Conservation (phyloP, 2,888 invertebrate genomes). For the Chrysina gloriosa region DNA sequence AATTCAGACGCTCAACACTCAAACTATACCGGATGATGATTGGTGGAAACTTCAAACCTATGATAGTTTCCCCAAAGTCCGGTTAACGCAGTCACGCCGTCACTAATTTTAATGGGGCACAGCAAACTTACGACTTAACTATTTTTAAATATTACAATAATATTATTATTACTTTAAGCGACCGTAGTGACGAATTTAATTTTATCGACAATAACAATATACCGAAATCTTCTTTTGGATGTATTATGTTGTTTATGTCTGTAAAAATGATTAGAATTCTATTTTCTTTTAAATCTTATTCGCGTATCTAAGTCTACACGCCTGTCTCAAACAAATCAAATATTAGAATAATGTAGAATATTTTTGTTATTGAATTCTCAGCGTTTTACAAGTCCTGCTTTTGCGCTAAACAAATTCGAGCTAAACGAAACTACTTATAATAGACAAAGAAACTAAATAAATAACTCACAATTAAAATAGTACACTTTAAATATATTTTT, state of each 20-base stretch:
- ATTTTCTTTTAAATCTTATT: conserved; percentile 25
- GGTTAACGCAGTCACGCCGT: conserved; percentile 57
- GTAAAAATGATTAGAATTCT: conserved; percentile 33
- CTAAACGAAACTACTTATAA: conserved; percentile 52
- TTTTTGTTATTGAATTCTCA: conserved; percentile 21
- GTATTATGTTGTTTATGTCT: conserved; percentile 13
- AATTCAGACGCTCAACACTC: conserved; percentile 22
- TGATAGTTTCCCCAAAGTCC: conserved; percentile 18
- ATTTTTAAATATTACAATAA: conserved; percentile 41
- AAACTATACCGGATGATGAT: conserved; percentile 34
- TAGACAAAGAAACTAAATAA: conserved; percentile 37
- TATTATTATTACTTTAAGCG: conserved; percentile 47
- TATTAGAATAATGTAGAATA: not conserved
- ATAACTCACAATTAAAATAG: conserved; percentile 34
- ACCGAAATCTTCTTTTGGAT: conserved; percentile 9
- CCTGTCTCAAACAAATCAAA: conserved; percentile 19
- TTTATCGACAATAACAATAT: conserved; percentile 38
- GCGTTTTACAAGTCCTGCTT: conserved; percentile 55
- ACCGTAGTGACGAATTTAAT: conserved; percentile 40
- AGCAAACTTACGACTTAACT: conserved; percentile 57
- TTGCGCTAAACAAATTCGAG: conserved; percentile 56
- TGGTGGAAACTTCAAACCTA: conserved; percentile 37
- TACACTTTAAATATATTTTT: not conserved
- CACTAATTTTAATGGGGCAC: conserved; percentile 65
- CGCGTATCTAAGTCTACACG: conserved; percentile 22